Conservation (phyloP, 2,113 vertebrate species). For the Tympanuchus pallidicinctus region DNA sequence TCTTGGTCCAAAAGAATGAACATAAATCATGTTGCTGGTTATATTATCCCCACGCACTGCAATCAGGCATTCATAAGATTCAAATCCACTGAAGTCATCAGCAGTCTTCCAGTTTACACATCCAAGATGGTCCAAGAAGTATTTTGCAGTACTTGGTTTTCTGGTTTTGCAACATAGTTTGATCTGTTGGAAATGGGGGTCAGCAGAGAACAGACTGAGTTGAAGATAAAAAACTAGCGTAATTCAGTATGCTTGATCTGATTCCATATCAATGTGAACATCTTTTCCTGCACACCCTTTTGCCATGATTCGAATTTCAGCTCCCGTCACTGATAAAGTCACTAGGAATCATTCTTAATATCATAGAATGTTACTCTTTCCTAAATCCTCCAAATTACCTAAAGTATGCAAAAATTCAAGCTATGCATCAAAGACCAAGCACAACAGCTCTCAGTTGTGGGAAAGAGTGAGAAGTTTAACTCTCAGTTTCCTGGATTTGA, state of each 20-base stretch:
- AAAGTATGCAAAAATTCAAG: slow-evolving; percentile 67
- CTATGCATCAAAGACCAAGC: slow-evolving; percentile 45
- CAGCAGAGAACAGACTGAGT: background rate
- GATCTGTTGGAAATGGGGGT: slow-evolving; percentile 1
- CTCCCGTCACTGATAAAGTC: slow-evolving; percentile 1
- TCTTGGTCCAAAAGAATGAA: background rate
- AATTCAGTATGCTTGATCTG: background rate
- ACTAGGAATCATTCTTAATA: slow-evolving; percentile 9
- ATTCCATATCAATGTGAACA: background rate
- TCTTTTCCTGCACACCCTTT: background rate
- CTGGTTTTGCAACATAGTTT: slow-evolving; percentile 60
- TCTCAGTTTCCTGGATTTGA: slow-evolving; percentile 53
- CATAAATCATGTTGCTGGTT: slow-evolving; percentile 40
- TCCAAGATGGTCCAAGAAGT: slow-evolving; percentile 21
- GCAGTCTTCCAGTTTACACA: background rate
- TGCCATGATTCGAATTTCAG: background rate
- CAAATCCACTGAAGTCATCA: slow-evolving; percentile 47
- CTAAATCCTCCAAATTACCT: slow-evolving; percentile 60
- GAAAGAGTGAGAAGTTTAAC: slow-evolving; percentile 62
- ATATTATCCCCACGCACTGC: background rate
- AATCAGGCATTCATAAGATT: slow-evolving; percentile 51
- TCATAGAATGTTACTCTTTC: slow-evolving; percentile 9
- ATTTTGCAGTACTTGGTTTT: slow-evolving; percentile 49
- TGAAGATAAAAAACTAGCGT: slow-evolving; percentile 23
- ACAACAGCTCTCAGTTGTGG: slow-evolving; percentile 51